These are phyloP conservation scores for Clarias macrocephalus DNA, from an alignment of 2,113 vertebrate species.

Conservation along the genomic window DNA sequence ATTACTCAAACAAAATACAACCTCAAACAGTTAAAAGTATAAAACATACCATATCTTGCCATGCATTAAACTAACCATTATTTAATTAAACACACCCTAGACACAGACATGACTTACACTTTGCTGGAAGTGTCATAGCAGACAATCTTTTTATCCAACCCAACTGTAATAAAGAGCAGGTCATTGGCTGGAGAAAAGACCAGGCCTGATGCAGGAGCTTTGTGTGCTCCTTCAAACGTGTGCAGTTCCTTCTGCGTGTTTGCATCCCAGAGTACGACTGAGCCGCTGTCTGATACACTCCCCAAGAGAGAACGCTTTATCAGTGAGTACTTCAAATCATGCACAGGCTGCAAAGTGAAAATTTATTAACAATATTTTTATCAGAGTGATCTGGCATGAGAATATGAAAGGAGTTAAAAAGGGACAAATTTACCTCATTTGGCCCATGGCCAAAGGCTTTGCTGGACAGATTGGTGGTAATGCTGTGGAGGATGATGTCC, in stretches of 20 bases:
- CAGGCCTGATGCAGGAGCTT: conserved; percentile 89
- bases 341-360: conserved; percentile 79
- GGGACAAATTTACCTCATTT: conserved; percentile 76
- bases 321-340: conserved; percentile 84
- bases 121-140: conserved; percentile 94
- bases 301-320: conserved; percentile 91
- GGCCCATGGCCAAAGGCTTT: conserved; percentile 87
- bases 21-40: not conserved
- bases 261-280: conserved; percentile 91
- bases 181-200: conserved; percentile 95
- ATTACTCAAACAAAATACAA: not conserved
- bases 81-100: not conserved
- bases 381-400: not conserved
- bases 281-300: conserved; percentile 87
- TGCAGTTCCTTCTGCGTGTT: conserved; percentile 88
- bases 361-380: not conserved
- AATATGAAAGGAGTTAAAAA: not conserved
- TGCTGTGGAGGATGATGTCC: conserved; percentile 89
- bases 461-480: conserved; percentile 91
- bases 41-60: not conserved
- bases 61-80: not conserved
- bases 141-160: conserved; percentile 95
- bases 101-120: conserved; percentile 76
- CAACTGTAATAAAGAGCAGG: conserved; percentile 88
- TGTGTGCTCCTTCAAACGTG: conserved; percentile 84